These are phyloP conservation scores for Vollenhovia emeryi DNA, from an alignment of 1,140 invertebrate genomes.

Conservation along the genomic window DNA sequence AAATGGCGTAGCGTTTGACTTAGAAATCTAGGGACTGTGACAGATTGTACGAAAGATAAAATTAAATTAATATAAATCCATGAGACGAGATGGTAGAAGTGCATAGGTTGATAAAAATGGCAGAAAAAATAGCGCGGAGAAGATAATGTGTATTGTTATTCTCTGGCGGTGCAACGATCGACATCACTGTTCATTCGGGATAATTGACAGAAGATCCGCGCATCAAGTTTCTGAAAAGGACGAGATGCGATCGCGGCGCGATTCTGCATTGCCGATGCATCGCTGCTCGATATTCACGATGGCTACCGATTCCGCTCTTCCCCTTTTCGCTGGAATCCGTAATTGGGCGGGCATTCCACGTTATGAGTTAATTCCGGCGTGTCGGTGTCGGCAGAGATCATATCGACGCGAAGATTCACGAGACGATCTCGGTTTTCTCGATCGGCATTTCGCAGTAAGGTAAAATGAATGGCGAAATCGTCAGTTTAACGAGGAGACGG, in stretches of 20 bases:
- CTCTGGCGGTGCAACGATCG: background rate
- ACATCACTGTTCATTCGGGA: conserved; percentile 8
- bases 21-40: background rate
- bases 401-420: conserved; percentile 27
- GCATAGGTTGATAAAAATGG: background rate
- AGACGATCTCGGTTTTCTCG: conserved; percentile 10
- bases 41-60: background rate
- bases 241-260: conserved; percentile 74
- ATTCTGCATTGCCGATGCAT: conserved; percentile 57
- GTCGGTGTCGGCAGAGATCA: conserved; percentile 39
- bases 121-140: background rate
- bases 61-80: background rate
- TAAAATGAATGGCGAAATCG: conserved; percentile 13
- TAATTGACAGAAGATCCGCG: conserved; percentile 64
- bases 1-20: background rate
- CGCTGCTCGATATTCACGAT: conserved; percentile 62
- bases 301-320: conserved; percentile 27
- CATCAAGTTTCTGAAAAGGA: conserved; percentile 67
- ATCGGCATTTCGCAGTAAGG: conserved; percentile 23
- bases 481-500: conserved; percentile 15
- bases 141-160: background rate
- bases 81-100: background rate
- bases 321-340: conserved; percentile 71
- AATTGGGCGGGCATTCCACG: conserved; percentile 83
- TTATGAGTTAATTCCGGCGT: conserved; percentile 82